phyloP scores from a whole-genome alignment of 2,888 invertebrate species.

The Brenthis hecate region DNA sequence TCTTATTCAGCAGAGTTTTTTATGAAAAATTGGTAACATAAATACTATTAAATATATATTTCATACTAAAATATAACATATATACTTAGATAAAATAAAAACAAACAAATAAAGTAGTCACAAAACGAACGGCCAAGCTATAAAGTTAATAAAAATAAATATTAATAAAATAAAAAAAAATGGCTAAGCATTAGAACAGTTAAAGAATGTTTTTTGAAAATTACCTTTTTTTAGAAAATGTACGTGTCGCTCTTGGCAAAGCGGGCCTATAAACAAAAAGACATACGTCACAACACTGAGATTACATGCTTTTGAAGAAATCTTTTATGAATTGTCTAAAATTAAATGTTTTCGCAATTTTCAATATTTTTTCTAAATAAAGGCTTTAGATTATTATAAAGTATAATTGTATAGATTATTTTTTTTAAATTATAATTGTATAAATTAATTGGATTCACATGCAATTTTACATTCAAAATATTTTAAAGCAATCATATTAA shows the following conservation, averaged over 20 bases:
- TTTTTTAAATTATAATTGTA: too few species aligned
- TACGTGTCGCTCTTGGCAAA: conserved; percentile 92
- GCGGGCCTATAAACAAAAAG: conserved; percentile 87
- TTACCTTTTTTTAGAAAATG: conserved; percentile 88
- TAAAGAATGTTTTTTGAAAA: conserved; percentile 55
- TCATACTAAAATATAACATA: neutral
- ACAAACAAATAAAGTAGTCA: conserved; percentile 1
- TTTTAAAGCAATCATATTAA: too few species aligned
- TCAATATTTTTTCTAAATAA: too few species aligned
- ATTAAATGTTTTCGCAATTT: neutral
- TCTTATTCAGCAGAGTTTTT: conserved; percentile 30
- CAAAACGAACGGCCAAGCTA: conserved; percentile 13
- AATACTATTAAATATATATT: neutral
- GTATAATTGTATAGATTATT: too few species aligned
- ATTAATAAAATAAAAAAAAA: conserved; percentile 26
- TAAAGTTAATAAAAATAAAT: conserved; percentile 31
- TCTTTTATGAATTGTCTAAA: neutral
- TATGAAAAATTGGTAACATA: neutral
- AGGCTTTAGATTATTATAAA: too few species aligned
- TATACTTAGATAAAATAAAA: neutral
- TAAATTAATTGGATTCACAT: too few species aligned
- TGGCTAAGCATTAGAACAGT: conserved; percentile 41
- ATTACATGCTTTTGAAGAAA: conserved; percentile 54
- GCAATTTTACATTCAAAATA: too few species aligned
- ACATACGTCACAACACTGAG: conserved; percentile 72